These are phyloP conservation scores for Melitaea athalia DNA, from an alignment of 2,888 invertebrate genomes.

Conservation along the genomic window DNA sequence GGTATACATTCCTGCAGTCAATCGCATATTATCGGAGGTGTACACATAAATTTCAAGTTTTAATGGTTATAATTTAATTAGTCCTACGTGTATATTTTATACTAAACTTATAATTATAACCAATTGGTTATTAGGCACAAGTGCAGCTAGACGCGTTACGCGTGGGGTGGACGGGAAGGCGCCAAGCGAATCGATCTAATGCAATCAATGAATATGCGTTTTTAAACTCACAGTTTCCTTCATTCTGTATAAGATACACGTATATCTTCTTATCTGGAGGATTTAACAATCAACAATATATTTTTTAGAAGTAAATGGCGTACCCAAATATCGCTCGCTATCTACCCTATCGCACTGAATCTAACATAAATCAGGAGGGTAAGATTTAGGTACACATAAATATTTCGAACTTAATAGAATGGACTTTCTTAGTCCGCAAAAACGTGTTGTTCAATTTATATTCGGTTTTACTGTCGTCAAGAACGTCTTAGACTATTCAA, in stretches of 20 bases:
- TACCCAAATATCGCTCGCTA: conserved; percentile 10
- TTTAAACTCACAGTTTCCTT: not conserved
- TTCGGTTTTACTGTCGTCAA: conserved; percentile 5
- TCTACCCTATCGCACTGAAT: conserved; percentile 27
- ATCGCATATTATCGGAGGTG: not conserved
- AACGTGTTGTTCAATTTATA: not conserved
- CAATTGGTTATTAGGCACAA: not conserved
- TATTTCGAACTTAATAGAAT: conserved; percentile 29
- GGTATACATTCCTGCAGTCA: not conserved
- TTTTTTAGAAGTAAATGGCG: not conserved
- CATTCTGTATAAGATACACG: not conserved
- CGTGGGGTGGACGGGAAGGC: conserved; percentile 34
- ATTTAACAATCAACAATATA: not conserved
- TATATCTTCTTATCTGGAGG: not conserved
- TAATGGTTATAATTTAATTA: not conserved
- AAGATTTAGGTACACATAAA: conserved; percentile 29
- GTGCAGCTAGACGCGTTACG: conserved; percentile 4
- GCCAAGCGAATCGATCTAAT: conserved; percentile 40
- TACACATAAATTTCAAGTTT: not conserved
- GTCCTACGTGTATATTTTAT: not conserved
- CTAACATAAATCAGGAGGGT: conserved; percentile 39
- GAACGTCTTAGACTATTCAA: conserved; percentile 3
- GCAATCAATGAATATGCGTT: conserved; percentile 15
- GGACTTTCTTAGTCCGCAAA: not conserved
- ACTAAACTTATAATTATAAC: too few relatives aligned